Evolutionary conservation across 2,113 vertebrate genomes (phyloP).

Genomic region (Urocitellus parryii): DNA sequence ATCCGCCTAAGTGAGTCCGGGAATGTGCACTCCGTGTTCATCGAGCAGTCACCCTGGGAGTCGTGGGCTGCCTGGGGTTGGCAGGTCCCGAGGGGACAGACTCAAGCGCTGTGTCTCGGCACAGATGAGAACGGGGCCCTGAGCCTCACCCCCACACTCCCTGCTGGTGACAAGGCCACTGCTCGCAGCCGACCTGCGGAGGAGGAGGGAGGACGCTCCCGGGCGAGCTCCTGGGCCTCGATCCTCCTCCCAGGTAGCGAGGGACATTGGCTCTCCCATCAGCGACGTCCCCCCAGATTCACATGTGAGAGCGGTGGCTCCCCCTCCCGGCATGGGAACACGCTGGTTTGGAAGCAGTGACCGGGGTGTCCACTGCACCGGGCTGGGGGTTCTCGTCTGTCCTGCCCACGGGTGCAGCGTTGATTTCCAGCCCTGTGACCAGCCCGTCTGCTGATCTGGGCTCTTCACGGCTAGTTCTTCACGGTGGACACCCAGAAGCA

Average conservation of each 20-base stretch:
- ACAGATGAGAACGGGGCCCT: background rate
- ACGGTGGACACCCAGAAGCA: background rate
- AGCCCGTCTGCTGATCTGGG: background rate
- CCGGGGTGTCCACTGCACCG: background rate
- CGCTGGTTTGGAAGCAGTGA: conserved; percentile 15
- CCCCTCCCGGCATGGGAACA: conserved; percentile 4
- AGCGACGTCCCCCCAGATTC: background rate
- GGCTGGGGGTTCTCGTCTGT: background rate
- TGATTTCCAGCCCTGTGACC: background rate
- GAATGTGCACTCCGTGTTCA: background rate
- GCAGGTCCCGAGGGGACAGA: no score
- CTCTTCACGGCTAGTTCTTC: background rate
- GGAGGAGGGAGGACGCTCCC: no score
- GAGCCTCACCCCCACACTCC: background rate
- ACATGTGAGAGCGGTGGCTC: background rate
- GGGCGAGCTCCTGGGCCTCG: no score
- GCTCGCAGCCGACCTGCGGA: no score
- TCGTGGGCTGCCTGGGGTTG: no score
- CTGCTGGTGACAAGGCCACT: background rate
- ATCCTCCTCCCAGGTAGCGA: background rate
- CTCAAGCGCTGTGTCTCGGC: background rate
- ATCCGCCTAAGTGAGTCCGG: background rate
- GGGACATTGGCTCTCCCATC: background rate
- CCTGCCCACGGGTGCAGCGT: background rate
- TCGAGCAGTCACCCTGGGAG: background rate